Conservation (phyloP, 92 coral and sea anemone species). For the Paragorgia papillata region DNA sequence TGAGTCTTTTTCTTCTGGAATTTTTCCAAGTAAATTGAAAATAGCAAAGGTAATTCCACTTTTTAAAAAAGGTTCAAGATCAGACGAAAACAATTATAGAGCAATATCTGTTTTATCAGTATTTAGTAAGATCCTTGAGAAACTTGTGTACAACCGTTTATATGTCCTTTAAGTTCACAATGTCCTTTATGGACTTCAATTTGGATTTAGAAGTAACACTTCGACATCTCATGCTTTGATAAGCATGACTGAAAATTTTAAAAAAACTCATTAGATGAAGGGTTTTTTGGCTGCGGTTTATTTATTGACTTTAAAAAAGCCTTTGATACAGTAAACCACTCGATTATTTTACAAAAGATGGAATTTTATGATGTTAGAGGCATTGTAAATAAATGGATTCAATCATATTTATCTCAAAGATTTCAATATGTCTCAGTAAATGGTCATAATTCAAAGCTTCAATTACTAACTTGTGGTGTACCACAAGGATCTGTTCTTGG, state of each 20-base stretch:
- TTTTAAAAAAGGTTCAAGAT: slow-evolving; percentile 35
- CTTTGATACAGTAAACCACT: too few relatives aligned
- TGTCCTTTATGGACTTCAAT: not conserved
- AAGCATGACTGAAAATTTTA: slow-evolving; percentile 23
- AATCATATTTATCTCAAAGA: too few relatives aligned
- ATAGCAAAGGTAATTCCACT: slow-evolving; percentile 4
- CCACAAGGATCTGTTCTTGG: too few relatives aligned
- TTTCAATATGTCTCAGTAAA: too few relatives aligned
- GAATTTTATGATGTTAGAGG: too few relatives aligned
- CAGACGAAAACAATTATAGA: slow-evolving; percentile 23
- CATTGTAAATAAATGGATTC: too few relatives aligned
- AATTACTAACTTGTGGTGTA: too few relatives aligned
- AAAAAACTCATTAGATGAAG: slow-evolving; percentile 19
- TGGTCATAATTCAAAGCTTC: too few relatives aligned
- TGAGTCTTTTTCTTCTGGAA: slow-evolving; percentile 47
- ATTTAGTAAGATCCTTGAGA: slow-evolving; percentile 39
- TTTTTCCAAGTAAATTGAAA: slow-evolving; percentile 38
- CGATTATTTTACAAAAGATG: too few relatives aligned
- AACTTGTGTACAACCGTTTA: slow-evolving; percentile 31
- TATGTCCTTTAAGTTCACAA: not conserved
- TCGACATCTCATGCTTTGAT: slow-evolving; percentile 27
- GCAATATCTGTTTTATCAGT: slow-evolving; percentile 40
- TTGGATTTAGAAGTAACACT: not conserved
- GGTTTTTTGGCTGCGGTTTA: slow-evolving; percentile 32
- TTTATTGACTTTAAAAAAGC: too few relatives aligned